These are phyloP conservation scores for Thamnaconus septentrionalis DNA, from an alignment of 2,113 vertebrate genomes.

Conservation along the genomic window DNA sequence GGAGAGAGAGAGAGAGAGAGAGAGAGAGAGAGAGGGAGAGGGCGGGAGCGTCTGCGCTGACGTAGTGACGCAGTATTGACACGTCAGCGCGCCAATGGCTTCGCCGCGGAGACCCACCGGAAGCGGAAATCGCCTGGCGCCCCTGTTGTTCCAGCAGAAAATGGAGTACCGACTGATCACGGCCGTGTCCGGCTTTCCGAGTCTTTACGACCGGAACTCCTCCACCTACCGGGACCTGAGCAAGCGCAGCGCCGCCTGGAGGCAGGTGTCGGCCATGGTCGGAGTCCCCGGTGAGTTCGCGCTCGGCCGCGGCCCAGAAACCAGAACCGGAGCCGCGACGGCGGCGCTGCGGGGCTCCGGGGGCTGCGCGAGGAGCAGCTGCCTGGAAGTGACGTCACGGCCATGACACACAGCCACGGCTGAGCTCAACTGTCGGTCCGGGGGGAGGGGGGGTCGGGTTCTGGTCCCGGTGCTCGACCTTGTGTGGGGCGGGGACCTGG, in stretches of 20 bases:
- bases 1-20: no score
- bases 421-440: not conserved
- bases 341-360: not conserved
- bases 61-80: no score
- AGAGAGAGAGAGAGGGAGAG: no score
- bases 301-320: not conserved
- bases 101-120: no score
- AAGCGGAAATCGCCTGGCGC: not conserved
- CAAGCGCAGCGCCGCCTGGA: constrained; percentile 44
- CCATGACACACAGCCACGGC: not conserved
- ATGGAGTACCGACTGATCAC: constrained; percentile 55
- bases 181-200: constrained; percentile 45
- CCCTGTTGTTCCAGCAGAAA: not conserved
- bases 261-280: constrained; percentile 37
- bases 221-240: constrained; percentile 50
- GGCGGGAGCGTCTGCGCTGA: no score
- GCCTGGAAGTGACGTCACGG: no score
- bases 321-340: not conserved
- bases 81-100: no score
- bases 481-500: no score
- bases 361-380: not conserved
- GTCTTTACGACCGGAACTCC: constrained; percentile 32
- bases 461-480: no score
- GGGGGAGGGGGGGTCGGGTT: no score
- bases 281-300: constrained; percentile 35